Base-by-base conservation (phyloP, 2,888 invertebrate genomes). In the Falcaria lacertinaria region DNA sequence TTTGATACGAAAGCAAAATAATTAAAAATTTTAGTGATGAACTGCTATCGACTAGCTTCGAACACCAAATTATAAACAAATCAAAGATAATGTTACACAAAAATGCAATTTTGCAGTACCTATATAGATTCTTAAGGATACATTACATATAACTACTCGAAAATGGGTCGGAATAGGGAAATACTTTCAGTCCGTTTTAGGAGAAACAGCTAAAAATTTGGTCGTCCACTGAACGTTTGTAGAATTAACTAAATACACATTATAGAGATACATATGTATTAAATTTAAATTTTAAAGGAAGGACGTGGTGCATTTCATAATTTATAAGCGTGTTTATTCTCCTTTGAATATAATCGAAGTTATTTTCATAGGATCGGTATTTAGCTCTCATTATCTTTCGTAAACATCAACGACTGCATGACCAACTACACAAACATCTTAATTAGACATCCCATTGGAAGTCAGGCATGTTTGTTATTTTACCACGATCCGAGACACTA, bases 151-250 rank as follows among this genome's bases (percentile, higher is more conserved):
- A 60, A 66, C 52, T 54, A 48, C 46, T 47, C 55, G 55, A 60
- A 72, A 76, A 68, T 82, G 72, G 83, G 83, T 83, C 85, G 81
- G 53, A 70, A 62, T 63, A 60, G 60, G 48, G 57, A 66, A 63
- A 66, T 63, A 68, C 64, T n/a, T n/a, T n/a, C n/a, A n/a, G 69
- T 68, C 68, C 63, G 65, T 68, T 72, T 65, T 64, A 64, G 62
- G 64, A 69, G 62, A 63, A 69, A 68, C 60, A 64, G 59, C 56
- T 52, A 48, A 57, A 57, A 82, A 80, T 64, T 72, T 67, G 77
- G 80, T 75, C 80, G 72, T 56, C 50, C 52, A 52, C 50, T 59
- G 58, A 62, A 52, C 52, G 53, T 55, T 55, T 59, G 54, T n/a
- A 63, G 62, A 66, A 67, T 64, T n/a, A n/a, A n/a, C n/a, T n/a